Evolutionary conservation across 1,140 invertebrate species (phyloP), one percentile per base, ranked within the genome.

Genomic region (Euwallacea fornicatus): DNA sequence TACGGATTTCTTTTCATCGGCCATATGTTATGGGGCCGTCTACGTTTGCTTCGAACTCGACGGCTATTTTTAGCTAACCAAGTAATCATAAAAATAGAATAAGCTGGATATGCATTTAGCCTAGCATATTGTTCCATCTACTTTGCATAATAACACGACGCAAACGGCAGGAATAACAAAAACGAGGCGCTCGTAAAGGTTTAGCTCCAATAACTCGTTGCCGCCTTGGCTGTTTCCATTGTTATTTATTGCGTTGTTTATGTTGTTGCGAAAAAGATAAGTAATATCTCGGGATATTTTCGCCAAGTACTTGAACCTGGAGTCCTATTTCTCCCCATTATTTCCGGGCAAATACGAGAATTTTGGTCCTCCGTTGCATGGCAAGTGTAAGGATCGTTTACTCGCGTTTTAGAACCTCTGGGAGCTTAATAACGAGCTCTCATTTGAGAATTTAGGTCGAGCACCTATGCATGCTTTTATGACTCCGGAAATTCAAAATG

Each of bases 181-280:
- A 50, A 13, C 46, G 46, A 11, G 9, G 46, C 46, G 46, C 46
- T 50, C 46, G 46, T 50, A 50, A 50, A 50, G 46, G 46, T 50
- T 50, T 13, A 50, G 46, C 46, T 50, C 13, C 46, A 11, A 50
- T 50, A 50, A 50, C 46, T 50, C 46, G 46, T 50, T 50, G 46
- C 46, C 46, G 46, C 46, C 46, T 50, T 50, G 46, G 46, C 46
- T 50, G 46, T 50, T 50, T 50, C 46, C 46, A 50, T 50, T 50
- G 46, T 50, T 50, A 50, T 50, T 50, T 50, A 50, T 50, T 50
- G 46, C 46, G 46, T 50, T 50, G 46, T 50, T 50, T 50, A 50
- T 50, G 46, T 50, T 50, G 46, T 50, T 50, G 46, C 9, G 46
- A 50, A 50, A 33, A 13, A 50, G 46, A 10, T 50, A 50, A 50